Base-by-base conservation (phyloP, 2,113 vertebrate genomes). In the Penelope pileata region DNA sequence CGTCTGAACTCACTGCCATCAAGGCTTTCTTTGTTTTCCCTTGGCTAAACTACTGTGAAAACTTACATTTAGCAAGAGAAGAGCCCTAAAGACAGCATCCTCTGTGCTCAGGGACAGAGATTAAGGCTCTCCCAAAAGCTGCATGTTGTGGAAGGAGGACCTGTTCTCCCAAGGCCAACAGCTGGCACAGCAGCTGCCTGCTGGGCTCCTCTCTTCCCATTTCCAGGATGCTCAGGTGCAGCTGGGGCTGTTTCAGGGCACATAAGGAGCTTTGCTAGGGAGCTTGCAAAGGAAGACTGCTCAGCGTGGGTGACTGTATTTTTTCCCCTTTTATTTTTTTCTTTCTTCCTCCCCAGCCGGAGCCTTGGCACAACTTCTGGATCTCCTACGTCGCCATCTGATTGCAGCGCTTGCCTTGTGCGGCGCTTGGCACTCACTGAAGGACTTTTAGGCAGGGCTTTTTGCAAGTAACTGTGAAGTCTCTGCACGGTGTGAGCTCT, bases 361-460 rank as follows among this genome's bases (percentile, higher is more conserved):
- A 70, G 79, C 85, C 68, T 88, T 93, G 85, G 91, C 93, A 95
- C 72, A 47, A 51, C 34, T 88, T 40, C 5, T 92, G 84, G 29
- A 30, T 96, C 91, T 95, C 95, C 90, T 93, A n/a, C 72, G 1
- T 94, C 63, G 38, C 93, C 87, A 94, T 86, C 95, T 96, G 94
- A 91, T 6, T 1, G 93, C 50, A 50, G 81, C 32, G 14, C 0
- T 1, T 17, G 15, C 81, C 66, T 79, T 6, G 36, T 3, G 9
- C 2, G 1, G 66, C 2, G 38, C 15, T 62, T 66, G 81, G 89
- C 74, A 32, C 78, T 40, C 1, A 1, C n/a, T 2, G 24, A 5
- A 81, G 75, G 40, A 43, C 2, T 26, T 69, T 81, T 0, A 0
- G 72, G 73, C 68, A 22, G 0, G 0, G 47, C n/a, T 78, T 12